Conservation (phyloP, 2,113 vertebrate genomes). For the Rhagologus leucostigma region DNA sequence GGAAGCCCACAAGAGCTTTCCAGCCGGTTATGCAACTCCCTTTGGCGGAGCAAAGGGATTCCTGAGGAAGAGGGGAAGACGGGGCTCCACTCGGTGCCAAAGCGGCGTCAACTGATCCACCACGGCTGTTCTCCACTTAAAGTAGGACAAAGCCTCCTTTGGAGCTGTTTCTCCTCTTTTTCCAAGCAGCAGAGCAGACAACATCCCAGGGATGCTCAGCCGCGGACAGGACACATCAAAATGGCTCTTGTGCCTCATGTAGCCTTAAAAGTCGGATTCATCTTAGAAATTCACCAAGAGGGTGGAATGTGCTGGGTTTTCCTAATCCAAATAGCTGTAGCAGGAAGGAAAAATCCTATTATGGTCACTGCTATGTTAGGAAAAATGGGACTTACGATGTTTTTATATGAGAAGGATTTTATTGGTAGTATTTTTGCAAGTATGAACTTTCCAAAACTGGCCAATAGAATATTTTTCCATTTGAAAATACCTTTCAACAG, state of each 20-base stretch:
- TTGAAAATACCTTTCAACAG: background rate
- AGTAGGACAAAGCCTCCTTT: conserved; percentile 7
- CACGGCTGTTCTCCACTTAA: background rate
- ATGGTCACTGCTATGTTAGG: background rate
- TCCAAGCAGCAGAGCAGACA: background rate
- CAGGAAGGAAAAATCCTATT: background rate
- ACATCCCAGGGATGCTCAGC: background rate
- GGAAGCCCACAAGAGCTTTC: background rate
- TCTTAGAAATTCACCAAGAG: background rate
- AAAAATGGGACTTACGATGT: background rate
- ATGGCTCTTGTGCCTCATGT: background rate
- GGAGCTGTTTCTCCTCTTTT: background rate
- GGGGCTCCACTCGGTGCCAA: background rate
- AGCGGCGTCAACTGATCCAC: background rate
- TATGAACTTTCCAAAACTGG: background rate
- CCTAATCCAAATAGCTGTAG: background rate
- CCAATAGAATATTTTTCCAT: background rate
- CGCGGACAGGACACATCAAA: background rate
- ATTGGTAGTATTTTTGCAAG: background rate
- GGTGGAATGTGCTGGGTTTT: background rate
- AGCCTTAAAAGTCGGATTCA: background rate
- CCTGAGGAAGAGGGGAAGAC: background rate
- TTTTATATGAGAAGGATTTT: background rate
- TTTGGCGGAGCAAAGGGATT: background rate
- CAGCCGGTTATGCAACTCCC: background rate